These are phyloP conservation scores for Benitochromis conjunctus DNA, from an alignment of 2,113 vertebrate genomes.

Conservation along the genomic window DNA sequence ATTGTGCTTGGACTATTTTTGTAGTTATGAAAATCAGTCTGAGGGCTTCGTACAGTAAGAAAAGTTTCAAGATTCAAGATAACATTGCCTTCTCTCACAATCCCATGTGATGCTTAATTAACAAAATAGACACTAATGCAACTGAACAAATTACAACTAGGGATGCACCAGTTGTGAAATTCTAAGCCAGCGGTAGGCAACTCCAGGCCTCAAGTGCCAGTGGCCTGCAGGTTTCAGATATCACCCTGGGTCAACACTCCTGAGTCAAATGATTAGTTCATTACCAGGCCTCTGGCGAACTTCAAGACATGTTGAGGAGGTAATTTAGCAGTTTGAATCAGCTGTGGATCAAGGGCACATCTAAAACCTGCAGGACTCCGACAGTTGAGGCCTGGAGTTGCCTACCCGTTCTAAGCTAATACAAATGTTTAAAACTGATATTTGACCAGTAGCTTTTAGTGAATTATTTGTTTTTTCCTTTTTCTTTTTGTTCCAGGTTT, in stretches of 20 bases:
- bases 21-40: not conserved
- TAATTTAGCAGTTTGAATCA: too few relatives aligned
- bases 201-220: too few relatives aligned
- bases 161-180: not conserved
- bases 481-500: not conserved
- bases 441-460: not conserved
- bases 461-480: not conserved
- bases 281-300: too few relatives aligned
- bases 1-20: not conserved
- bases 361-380: too few relatives aligned
- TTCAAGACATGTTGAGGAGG: too few relatives aligned
- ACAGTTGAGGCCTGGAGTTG: too few relatives aligned
- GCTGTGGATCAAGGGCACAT: too few relatives aligned
- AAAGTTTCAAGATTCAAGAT: not conserved
- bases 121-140: not conserved
- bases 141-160: not conserved
- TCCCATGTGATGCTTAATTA: not conserved
- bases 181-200: too few relatives aligned
- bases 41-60: fast-evolving
- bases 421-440: not conserved
- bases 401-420: not conserved
- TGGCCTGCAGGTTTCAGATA: too few relatives aligned
- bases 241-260: too few relatives aligned
- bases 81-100: not conserved
- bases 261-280: too few relatives aligned